Conservation (phyloP, 2,113 vertebrate species). For the Pygoscelis adeliae region DNA sequence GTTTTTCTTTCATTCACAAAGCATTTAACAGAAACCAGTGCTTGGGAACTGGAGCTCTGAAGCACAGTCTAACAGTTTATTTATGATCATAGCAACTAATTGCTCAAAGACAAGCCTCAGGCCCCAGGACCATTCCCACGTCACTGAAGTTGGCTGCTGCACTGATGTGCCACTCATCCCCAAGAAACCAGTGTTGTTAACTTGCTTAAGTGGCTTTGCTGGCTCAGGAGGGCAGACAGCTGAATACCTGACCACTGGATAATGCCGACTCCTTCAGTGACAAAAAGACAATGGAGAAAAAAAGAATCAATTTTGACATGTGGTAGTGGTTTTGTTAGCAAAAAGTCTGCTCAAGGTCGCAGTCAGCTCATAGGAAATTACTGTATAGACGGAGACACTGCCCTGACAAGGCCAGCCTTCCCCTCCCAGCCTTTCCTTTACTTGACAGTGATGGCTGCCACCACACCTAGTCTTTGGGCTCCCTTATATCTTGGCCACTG, state of each 20-base stretch:
- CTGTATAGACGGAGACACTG: conserved; percentile 16
- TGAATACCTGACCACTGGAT: neutral
- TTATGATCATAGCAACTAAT: conserved; percentile 26
- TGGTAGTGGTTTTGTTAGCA: neutral
- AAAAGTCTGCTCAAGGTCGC: conserved; percentile 37
- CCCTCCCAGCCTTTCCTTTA: conserved; percentile 70
- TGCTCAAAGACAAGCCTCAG: neutral
- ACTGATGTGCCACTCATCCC: neutral
- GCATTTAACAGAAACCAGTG: conserved; percentile 8
- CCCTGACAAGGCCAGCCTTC: conserved; percentile 58
- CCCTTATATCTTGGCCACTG: conserved; percentile 15
- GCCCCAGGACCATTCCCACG: neutral
- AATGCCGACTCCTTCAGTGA: neutral
- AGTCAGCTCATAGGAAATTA: conserved; percentile 58
- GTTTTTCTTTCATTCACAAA: neutral
- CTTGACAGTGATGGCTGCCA: conserved; percentile 16
- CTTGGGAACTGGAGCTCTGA: conserved; percentile 1
- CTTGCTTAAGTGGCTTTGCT: neutral
- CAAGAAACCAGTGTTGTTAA: neutral
- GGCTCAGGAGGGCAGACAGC: neutral
- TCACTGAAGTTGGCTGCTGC: neutral
- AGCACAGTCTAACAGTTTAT: neutral
- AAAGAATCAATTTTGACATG: neutral
- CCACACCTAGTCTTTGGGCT: conserved; percentile 63
- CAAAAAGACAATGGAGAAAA: neutral